phyloP scores from a whole-genome alignment of 1,140 invertebrate species.

The Anastatus disparis region DNA sequence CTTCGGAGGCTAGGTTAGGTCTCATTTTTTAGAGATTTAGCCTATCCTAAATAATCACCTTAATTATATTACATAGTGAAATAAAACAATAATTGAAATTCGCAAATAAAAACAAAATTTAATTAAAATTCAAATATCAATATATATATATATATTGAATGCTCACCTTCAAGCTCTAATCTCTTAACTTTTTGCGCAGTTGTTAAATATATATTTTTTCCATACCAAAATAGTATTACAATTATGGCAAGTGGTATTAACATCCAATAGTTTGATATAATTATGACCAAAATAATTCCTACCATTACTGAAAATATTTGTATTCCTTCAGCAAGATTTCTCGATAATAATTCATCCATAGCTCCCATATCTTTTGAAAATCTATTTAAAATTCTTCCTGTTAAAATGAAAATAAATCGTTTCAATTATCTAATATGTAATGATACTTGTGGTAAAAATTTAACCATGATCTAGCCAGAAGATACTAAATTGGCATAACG shows the following conservation, averaged over 20 bases:
- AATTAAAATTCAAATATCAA: no score
- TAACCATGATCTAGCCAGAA: no score
- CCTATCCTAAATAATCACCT: no score
- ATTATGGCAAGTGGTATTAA: constrained; percentile 69
- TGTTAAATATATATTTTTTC: constrained; percentile 71
- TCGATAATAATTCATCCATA: constrained; percentile 83
- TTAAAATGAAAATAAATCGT: not conserved
- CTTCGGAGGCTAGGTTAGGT: no score
- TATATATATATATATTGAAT: not conserved
- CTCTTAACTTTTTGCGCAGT: constrained; percentile 73
- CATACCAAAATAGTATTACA: constrained; percentile 65
- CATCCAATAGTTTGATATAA: constrained; percentile 71
- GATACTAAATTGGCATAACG: no score
- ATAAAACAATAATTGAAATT: no score
- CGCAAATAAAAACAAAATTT: no score
- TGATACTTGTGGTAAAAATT: no score
- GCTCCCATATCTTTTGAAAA: constrained; percentile 86
- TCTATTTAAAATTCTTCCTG: constrained; percentile 79
- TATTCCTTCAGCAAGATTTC: constrained; percentile 73
- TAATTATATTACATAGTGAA: no score
- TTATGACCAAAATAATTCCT: constrained; percentile 68
- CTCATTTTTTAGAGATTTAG: no score
- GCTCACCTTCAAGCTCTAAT: constrained; percentile 66
- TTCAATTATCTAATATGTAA: no score
- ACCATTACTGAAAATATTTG: constrained; percentile 64